Evolutionary conservation across 2,888 invertebrate genomes (phyloP), one percentile per base, ranked within the genome.

Genomic region (Cremastobaeus sp.): DNA sequence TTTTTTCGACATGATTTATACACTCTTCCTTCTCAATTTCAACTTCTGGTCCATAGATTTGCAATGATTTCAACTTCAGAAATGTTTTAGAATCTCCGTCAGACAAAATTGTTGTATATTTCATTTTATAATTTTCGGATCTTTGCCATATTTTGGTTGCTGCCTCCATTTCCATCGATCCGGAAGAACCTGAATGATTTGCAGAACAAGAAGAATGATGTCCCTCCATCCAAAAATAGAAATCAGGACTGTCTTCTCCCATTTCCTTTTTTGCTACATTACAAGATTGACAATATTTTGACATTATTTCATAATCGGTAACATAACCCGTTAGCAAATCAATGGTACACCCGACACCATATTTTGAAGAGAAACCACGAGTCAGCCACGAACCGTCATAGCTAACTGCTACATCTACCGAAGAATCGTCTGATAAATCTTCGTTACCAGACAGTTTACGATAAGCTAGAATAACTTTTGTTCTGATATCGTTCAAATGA

Each of bases 121-220:
- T 9, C 35, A 52, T 14, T 35, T 32, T 18, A 8, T 48, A 48
- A 9, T 17, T 9, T 18, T 48, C 18, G 1, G 32, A 48, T 48
- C 48, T 9, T 11, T 9, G 12, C 35, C 34, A 52, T 21, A 52
- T 52, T 21, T 14, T 3, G 3, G 25, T 28, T 6, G 45, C 45
- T 8, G 52, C 48, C 18, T 41, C 41, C 41, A 55, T 55, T 32
- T 55, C 41, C 41, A 55, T 55, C 8, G 41, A 41, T 18, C 18
- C 39, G 8, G 55, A 39, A 1, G 55, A 55, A 35, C 35, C 50
- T 12, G 41, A 12, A 12, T 55, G 55, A 8, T 39, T 55, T 3
- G 20, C 0, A n/a, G 30, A 11, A 15, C 55, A 41, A 2, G 28
- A 8, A 30, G 0, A 1, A 1, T n/a, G 6, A 11, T 55, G 55